These are phyloP conservation scores for Eulemur albifrons DNA, from an alignment of 2,797 vertebrate genomes.

Conservation along the genomic window DNA sequence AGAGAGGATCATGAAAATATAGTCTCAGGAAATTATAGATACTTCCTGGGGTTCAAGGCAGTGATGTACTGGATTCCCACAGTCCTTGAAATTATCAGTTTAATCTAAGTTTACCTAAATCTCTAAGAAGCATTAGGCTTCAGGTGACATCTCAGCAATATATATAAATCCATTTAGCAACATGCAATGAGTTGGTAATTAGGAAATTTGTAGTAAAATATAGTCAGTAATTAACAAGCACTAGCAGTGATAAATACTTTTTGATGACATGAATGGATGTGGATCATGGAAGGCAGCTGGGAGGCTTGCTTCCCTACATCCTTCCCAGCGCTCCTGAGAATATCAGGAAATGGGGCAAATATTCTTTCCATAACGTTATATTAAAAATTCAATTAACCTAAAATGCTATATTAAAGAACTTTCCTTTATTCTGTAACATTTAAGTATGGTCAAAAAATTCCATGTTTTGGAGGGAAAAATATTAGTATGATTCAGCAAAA, in stretches of 20 bases:
- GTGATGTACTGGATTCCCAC: neutral
- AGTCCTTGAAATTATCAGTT: neutral
- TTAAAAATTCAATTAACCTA: neutral
- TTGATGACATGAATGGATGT: neutral
- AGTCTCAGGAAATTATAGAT: neutral
- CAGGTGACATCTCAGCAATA: neutral
- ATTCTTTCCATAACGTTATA: conserved; percentile 10
- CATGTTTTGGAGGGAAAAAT: neutral
- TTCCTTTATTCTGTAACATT: neutral
- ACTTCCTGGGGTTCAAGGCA: neutral
- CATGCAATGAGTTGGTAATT: neutral
- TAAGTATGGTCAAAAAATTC: neutral
- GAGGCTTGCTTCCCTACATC: neutral
- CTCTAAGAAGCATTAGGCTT: neutral
- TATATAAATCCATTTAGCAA: neutral
- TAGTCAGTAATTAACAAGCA: neutral
- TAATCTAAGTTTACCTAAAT: neutral
- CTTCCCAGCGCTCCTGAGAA: neutral
- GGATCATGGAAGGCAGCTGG: neutral
- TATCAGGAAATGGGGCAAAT: neutral
- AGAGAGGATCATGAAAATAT: neutral
- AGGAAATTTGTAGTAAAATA: neutral
- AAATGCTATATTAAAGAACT: neutral
- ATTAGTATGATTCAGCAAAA: neutral
- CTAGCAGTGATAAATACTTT: neutral